These are phyloP conservation scores for Pseudotriccus pelzelni DNA, from an alignment of 2,797 vertebrate species.

Conservation along the genomic window DNA sequence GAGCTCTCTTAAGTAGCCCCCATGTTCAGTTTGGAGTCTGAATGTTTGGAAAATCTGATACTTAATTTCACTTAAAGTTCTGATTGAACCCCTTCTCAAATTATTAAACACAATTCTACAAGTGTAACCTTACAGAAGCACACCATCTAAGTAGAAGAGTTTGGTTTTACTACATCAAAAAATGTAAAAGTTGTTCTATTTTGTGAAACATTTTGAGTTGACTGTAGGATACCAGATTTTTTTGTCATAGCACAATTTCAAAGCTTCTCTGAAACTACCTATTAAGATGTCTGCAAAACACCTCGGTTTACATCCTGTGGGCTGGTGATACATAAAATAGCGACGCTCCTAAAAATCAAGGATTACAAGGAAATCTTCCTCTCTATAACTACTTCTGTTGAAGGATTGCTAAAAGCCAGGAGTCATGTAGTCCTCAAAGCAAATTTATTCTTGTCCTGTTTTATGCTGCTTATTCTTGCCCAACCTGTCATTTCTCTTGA, in stretches of 20 bases:
- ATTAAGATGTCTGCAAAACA: background rate
- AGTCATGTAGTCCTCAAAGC: background rate
- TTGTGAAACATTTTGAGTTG: background rate
- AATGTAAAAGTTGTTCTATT: background rate
- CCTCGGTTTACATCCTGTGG: background rate
- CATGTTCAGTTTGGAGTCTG: background rate
- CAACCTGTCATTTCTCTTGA: background rate
- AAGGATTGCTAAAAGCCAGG: background rate
- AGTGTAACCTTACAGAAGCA: background rate
- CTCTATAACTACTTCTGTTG: background rate
- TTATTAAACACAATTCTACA: background rate
- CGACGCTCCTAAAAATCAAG: background rate
- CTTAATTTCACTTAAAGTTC: background rate
- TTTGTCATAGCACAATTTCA: background rate
- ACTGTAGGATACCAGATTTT: background rate
- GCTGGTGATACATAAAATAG: background rate
- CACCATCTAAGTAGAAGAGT: background rate
- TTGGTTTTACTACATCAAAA: background rate
- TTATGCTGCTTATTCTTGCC: background rate
- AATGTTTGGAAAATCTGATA: background rate
- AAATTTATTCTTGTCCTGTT: background rate
- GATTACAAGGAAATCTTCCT: background rate
- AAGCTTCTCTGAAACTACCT: background rate
- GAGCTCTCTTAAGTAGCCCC: background rate
- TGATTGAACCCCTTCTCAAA: background rate